Evolutionary conservation across 2,797 vertebrate species (phyloP).

Genomic region (Mionectes olivaceus): DNA sequence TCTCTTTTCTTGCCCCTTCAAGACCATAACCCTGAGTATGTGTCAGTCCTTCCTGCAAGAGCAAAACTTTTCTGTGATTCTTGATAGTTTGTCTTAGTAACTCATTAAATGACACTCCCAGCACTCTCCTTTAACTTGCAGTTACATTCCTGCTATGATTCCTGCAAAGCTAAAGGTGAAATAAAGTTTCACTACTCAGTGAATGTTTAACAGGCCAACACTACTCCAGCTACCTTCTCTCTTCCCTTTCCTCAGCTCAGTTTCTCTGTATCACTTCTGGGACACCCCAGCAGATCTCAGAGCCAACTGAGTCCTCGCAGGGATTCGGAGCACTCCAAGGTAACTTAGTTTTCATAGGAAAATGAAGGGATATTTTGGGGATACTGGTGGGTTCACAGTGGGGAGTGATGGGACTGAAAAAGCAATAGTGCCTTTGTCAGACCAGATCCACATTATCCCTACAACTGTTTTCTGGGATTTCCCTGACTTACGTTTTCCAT

Average conservation of each 20-base stretch:
- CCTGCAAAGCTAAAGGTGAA: not conserved
- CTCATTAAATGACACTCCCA: not conserved
- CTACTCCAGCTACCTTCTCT: not conserved
- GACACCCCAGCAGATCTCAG: not conserved
- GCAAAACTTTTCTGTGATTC: not conserved
- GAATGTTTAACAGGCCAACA: not conserved
- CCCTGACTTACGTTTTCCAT: not conserved
- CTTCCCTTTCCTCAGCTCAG: not conserved
- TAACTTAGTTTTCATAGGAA: not conserved
- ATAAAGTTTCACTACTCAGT: not conserved
- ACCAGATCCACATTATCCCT: not conserved
- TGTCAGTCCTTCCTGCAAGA: not conserved
- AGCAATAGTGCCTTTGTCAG: not conserved
- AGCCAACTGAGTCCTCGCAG: not conserved
- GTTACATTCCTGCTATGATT: not conserved
- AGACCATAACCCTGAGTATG: not conserved
- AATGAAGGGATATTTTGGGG: not conserved
- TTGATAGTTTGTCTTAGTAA: not conserved
- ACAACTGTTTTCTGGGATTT: not conserved
- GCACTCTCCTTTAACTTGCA: not conserved
- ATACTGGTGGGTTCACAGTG: not conserved
- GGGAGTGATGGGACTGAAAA: not conserved
- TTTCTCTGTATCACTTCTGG: not conserved
- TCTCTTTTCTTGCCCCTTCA: not conserved
- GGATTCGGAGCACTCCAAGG: too few species aligned